Base-by-base conservation (phyloP, 1,140 invertebrate species). In the Pseudoatta argentina region DNA sequence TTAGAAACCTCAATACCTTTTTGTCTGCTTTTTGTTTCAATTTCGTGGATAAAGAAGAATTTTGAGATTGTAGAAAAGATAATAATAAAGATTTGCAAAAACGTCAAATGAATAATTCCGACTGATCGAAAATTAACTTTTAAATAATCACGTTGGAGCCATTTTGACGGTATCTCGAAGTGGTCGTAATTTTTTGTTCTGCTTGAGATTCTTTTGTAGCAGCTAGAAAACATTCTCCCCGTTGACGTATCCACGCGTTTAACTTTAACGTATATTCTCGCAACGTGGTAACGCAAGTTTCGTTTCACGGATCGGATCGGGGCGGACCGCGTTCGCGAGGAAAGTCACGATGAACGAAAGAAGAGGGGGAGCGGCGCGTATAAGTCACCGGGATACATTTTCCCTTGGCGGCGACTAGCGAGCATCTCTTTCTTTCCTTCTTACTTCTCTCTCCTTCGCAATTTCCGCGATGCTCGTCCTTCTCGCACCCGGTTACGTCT, bases 271-370 rank as follows among this genome's bases (percentile, higher is more conserved):
- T 44, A 27, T 6, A 2, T 67, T 69, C 39, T n/a, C 69, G 66
- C 55, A 59, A 83, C 69, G 79, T 73, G 79, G 67, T 83, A 83
- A 73, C 55, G 55, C 55, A 48, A 39, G 77, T 88, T 86, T 63
- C 21, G 59, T 73, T 88, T 88, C 78, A 63, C 88, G 78, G 78
- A 86, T 77, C 59, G 53, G 59, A 83, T 88, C 72, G 72, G 57
- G 24, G 55, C 75, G 57, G 24, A 21, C 57, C 73, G 21, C 34
- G 67, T 14, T 82, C 55, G 18, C 24, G 66, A 75, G 76, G 57
- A 89, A 89, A 88, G 59, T 69, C 87, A 72, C 51, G 87, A 76
- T 30, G 73, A 34, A 39, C 51, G 87, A 73, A 57, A 48, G 75
- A 61, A 55, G 75, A 55, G 75, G 59, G 69, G 30, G 30, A 34